Evolutionary conservation across 2,888 invertebrate species (phyloP).

Genomic region (Imbricaverruca yamaguchii): DNA sequence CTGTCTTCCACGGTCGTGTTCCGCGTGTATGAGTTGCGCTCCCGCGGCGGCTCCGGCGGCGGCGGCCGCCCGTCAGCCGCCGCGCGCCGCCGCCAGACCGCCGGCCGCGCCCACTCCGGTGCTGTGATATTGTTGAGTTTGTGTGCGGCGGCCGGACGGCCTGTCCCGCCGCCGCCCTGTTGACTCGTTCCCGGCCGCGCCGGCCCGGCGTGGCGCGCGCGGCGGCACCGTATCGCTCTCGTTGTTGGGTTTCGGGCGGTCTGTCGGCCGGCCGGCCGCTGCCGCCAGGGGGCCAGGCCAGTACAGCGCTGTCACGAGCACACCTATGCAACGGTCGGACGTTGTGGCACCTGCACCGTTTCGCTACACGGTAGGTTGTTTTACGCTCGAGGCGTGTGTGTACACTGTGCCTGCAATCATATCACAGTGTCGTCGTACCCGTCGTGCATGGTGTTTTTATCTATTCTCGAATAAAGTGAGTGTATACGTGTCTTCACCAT

Average conservation of each 20-base stretch:
- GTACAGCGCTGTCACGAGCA: too few relatives aligned
- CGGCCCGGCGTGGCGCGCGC: too few relatives aligned
- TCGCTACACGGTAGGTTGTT: not conserved
- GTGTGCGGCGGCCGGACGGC: too few relatives aligned
- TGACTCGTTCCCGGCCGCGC: too few relatives aligned
- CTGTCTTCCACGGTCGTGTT: not conserved
- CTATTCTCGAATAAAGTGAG: not conserved
- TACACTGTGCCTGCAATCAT: conserved; percentile 12
- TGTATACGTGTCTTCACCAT: not conserved
- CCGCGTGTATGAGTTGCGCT: not conserved
- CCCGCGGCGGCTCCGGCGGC: not conserved
- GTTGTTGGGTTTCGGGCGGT: too few relatives aligned
- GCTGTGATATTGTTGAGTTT: conserved; percentile 12
- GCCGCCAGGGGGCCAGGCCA: too few relatives aligned
- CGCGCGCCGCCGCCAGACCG: not conserved
- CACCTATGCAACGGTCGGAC: not conserved
- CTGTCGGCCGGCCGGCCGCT: too few relatives aligned
- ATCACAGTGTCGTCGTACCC: not conserved
- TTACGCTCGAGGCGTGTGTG: not conserved
- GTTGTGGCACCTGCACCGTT: not conserved
- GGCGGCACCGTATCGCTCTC: too few relatives aligned
- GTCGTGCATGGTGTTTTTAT: not conserved
- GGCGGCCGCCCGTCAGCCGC: not conserved
- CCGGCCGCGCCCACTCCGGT: not conserved
- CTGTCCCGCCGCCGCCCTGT: too few relatives aligned